These are phyloP conservation scores for Drosophila navojoa DNA, from an alignment of 1,140 invertebrate species.

Conservation along the genomic window DNA sequence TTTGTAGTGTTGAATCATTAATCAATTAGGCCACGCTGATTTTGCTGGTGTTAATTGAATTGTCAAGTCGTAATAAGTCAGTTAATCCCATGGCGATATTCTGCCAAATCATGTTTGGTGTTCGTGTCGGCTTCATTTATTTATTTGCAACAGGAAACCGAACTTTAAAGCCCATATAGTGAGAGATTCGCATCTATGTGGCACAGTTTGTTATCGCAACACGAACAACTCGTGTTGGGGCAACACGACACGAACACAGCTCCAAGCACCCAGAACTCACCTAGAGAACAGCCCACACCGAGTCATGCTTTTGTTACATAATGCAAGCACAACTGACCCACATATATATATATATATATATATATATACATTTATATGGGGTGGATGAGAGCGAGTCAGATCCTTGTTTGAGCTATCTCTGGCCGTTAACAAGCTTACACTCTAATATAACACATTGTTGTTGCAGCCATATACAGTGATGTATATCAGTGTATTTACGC, in stretches of 20 bases:
- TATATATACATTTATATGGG: conserved; percentile 3
- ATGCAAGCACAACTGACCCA: conserved; percentile 70
- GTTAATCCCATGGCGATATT: neutral
- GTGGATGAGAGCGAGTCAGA: neutral
- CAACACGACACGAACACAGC: neutral
- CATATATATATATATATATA: conserved; percentile 40
- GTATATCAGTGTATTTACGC: conserved; percentile 70
- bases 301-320: conserved; percentile 51
- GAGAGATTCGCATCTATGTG: neutral
- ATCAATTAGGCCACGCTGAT: too few species aligned
- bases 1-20: too few species aligned
- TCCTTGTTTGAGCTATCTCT: conserved; percentile 58
- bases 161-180: neutral
- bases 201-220: neutral
- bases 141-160: too few species aligned
- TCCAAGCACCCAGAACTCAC: neutral
- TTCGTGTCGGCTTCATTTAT: neutral
- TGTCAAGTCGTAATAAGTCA: neutral
- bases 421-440: conserved; percentile 75
- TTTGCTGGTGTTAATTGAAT: neutral
- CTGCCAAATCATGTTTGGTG: neutral
- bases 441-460: conserved; percentile 65
- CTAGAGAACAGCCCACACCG: neutral
- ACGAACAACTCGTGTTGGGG: neutral
- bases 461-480: conserved; percentile 43